Percentiles rank a stretch among this genome's conserved stretches.
Evolutionary conservation across 2,797 vertebrate genomes (phyloP).

Genomic region (Acanthis flammea): DNA sequence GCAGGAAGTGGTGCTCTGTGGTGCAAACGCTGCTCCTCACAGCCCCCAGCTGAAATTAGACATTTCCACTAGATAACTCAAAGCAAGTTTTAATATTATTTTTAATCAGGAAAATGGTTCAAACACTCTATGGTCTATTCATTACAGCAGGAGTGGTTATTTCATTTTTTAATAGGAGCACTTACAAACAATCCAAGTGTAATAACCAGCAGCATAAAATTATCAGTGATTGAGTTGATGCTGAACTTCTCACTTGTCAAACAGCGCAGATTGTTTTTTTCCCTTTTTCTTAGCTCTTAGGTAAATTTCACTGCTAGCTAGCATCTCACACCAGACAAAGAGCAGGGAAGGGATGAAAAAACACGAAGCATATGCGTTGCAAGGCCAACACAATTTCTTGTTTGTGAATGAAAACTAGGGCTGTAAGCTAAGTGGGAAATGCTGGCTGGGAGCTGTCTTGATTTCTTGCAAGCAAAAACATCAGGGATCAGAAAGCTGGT

Average conservation of each 20-base stretch:
- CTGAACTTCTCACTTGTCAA: slow-evolving; percentile 71
- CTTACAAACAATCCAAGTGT: slow-evolving; percentile 73
- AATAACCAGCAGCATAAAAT: slow-evolving; percentile 73
- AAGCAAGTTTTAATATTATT: slow-evolving; percentile 54
- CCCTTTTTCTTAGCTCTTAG: slow-evolving; percentile 63
- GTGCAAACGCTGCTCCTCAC: slow-evolving; percentile 17
- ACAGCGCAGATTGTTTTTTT: slow-evolving; percentile 43
- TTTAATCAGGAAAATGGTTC: slow-evolving; percentile 51
- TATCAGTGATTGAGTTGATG: slow-evolving; percentile 64
- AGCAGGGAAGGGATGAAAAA: slow-evolving; percentile 68
- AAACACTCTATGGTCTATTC: slow-evolving; percentile 50
- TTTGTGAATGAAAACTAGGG: slow-evolving; percentile 73
- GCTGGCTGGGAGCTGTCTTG: slow-evolving; percentile 53
- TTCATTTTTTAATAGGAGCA: slow-evolving; percentile 66
- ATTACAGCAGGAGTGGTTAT: slow-evolving; percentile 65
- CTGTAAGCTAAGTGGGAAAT: slow-evolving; percentile 69
- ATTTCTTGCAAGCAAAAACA: slow-evolving; percentile 70
- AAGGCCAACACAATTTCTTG: slow-evolving; percentile 70
- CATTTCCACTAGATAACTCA: slow-evolving; percentile 36
- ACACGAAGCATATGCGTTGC: slow-evolving; percentile 56
- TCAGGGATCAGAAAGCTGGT: slow-evolving; percentile 64
- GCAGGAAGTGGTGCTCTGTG: slow-evolving; percentile 62
- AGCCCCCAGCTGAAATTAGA: slow-evolving; percentile 7
- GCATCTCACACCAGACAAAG: slow-evolving; percentile 67
- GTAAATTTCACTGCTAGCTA: slow-evolving; percentile 68